Evolutionary conservation across 2,797 vertebrate genomes (phyloP).

Genomic region (Gadopsis marmoratus): DNA sequence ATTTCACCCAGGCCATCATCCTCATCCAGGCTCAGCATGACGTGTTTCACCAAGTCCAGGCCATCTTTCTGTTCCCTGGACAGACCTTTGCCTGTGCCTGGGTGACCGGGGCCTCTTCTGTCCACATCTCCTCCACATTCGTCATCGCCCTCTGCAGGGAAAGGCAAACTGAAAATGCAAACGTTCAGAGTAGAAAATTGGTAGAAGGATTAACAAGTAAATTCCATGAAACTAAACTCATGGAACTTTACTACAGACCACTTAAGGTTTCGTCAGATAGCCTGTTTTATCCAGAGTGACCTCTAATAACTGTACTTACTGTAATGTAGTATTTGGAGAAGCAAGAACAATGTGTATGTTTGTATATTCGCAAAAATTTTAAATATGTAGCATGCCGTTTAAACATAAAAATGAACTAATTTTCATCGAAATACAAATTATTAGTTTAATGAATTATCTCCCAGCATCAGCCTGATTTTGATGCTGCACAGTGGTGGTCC

Average conservation of each 20-base stretch:
- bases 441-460: neutral
- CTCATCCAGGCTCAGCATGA: conserved; percentile 91
- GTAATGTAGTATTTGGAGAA: neutral
- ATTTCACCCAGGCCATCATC: conserved; percentile 91
- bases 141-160: conserved; percentile 77
- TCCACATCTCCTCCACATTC: conserved; percentile 64
- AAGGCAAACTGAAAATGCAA: conserved; percentile 88
- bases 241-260: conserved; percentile 1
- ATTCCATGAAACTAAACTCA: neutral
- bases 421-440: neutral
- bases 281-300: neutral
- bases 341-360: neutral
- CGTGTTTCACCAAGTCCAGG: conserved; percentile 86
- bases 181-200: neutral
- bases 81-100: conserved; percentile 84
- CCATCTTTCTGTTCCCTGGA: conserved; percentile 88
- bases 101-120: conserved; percentile 27
- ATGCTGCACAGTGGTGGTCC: neutral
- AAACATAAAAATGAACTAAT: neutral
- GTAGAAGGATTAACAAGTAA: neutral
- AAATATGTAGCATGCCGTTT: neutral
- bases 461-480: neutral
- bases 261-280: neutral
- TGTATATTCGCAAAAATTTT: neutral
- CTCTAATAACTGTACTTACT: neutral